Conservation (phyloP, 2,113 vertebrate genomes). For the Balaeniceps rex region DNA sequence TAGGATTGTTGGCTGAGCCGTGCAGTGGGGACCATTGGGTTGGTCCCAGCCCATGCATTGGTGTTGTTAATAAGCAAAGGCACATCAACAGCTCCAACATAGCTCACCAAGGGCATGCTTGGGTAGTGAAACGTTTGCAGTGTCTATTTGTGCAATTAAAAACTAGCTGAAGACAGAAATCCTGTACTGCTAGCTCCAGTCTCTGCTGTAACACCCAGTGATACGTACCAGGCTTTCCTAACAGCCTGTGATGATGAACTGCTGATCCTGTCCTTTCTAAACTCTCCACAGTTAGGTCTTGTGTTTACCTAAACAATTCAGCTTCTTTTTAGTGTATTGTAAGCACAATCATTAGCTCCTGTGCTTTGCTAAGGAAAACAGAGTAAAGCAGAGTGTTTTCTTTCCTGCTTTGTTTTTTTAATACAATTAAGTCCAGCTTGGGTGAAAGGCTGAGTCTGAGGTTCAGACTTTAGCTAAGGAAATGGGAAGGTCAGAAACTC, state of each 20-base stretch:
- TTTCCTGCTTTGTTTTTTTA: neutral
- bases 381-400: neutral
- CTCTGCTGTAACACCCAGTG: neutral
- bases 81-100: accelerated
- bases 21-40: too few species aligned
- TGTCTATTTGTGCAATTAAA: neutral
- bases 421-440: neutral
- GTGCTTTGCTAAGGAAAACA: neutral
- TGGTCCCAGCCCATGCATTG: neutral
- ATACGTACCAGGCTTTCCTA: neutral
- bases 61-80: neutral
- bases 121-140: neutral
- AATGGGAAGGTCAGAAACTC: neutral
- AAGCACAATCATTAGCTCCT: neutral
- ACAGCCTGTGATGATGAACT: neutral
- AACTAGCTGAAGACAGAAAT: neutral
- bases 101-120: neutral
- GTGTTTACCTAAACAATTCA: neutral
- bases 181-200: neutral
- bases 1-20: neutral
- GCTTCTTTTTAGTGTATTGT: neutral
- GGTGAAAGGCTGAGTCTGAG: neutral
- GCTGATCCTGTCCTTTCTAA: neutral
- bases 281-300: neutral
- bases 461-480: neutral